These are phyloP conservation scores for Torymus aiolomorphi DNA, from an alignment of 2,888 invertebrate genomes.

Conservation along the genomic window DNA sequence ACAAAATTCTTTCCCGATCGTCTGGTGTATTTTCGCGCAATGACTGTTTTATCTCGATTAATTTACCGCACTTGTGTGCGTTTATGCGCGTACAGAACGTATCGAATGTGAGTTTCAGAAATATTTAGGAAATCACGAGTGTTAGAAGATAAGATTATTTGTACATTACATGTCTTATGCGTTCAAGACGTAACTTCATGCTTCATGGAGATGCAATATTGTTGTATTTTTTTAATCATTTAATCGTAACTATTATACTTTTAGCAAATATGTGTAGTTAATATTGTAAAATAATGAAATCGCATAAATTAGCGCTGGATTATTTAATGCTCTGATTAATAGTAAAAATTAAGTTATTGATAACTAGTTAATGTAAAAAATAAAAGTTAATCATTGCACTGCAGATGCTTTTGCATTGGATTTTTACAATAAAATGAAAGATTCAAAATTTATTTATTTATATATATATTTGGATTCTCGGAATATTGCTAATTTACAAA, in stretches of 20 bases:
- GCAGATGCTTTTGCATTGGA: constrained; percentile 41
- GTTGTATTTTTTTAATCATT: constrained; percentile 38
- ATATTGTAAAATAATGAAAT: constrained; percentile 47
- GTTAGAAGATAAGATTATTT: constrained; percentile 31
- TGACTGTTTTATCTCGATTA: constrained; percentile 45
- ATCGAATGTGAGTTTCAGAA: constrained; percentile 42
- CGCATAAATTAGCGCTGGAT: constrained; percentile 28
- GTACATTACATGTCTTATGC: constrained; percentile 23
- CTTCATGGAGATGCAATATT: constrained; percentile 38
- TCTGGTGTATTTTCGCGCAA: constrained; percentile 37
- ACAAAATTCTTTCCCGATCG: constrained; percentile 54
- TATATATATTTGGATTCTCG: no score
- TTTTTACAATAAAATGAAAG: constrained; percentile 30
- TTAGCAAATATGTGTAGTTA: constrained; percentile 28
- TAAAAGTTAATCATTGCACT: constrained; percentile 19
- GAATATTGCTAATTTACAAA: no score
- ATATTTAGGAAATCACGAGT: constrained; percentile 12
- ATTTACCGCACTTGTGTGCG: constrained; percentile 28
- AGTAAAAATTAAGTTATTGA: constrained; percentile 33
- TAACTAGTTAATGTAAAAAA: constrained; percentile 30
- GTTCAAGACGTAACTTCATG: constrained; percentile 21
- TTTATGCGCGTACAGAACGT: constrained; percentile 50
- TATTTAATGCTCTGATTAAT: constrained; percentile 41
- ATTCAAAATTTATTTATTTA: not conserved
- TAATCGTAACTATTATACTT: constrained; percentile 24